Conservation (phyloP, 2,797 vertebrate species). For the Protosalanx chinensis region DNA sequence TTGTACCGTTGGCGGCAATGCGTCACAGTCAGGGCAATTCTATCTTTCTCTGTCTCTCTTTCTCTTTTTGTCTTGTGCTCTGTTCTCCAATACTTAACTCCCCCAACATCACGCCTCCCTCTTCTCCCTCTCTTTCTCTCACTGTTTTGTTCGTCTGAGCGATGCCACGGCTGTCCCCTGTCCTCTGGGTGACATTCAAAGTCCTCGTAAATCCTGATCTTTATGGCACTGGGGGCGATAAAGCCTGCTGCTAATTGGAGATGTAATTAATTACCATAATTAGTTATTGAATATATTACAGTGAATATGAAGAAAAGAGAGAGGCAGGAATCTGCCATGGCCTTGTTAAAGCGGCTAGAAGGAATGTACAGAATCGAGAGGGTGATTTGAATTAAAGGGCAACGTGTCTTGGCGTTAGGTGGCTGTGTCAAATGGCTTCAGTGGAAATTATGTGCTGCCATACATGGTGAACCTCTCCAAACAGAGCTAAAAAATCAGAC, state of each 20-base stretch:
- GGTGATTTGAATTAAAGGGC: not conserved
- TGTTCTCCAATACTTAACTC: constrained; percentile 42
- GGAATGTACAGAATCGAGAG: constrained; percentile 7
- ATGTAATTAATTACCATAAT: constrained; percentile 99
- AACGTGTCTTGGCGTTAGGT: not conserved
- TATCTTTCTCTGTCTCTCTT: constrained; percentile 13
- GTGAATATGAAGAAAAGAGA: constrained; percentile 80
- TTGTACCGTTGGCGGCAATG: not conserved
- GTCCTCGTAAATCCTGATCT: constrained; percentile 96
- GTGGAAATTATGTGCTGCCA: not conserved
- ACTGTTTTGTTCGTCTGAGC: constrained; percentile 89
- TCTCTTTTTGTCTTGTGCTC: not conserved
- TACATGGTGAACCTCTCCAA: not conserved
- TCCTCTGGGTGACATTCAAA: constrained; percentile 99
- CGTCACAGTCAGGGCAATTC: not conserved
- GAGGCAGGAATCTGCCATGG: constrained; percentile 51
- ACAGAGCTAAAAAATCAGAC: not conserved
- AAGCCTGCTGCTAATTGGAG: constrained; percentile 99
- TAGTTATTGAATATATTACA: constrained; percentile 99
- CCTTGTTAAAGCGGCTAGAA: constrained; percentile 79
- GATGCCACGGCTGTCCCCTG: constrained; percentile 88
- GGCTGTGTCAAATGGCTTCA: not conserved
- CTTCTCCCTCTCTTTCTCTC: constrained; percentile 51
- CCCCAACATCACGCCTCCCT: constrained; percentile 60
- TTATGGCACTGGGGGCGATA: constrained; percentile 95